Evolutionary conservation across 2,888 invertebrate species (phyloP).

Genomic region (Hanleya hanleyi): DNA sequence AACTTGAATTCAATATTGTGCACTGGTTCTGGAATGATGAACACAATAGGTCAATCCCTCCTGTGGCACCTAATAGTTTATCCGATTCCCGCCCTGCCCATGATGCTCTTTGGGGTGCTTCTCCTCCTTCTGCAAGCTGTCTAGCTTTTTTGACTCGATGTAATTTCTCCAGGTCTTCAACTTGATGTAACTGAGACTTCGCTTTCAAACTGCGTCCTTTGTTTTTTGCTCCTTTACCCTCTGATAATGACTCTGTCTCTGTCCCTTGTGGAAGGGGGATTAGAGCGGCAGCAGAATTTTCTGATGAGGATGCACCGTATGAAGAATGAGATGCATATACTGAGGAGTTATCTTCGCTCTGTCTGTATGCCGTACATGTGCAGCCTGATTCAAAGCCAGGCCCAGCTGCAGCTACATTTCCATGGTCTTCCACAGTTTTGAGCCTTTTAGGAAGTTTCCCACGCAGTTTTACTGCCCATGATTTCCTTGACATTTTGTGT

Average conservation of each 20-base stretch:
- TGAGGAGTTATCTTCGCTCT: conserved; percentile 76
- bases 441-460: conserved; percentile 42
- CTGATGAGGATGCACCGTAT: not conserved
- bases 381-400: conserved; percentile 68
- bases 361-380: conserved; percentile 81
- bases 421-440: not conserved
- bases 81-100: not conserved
- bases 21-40: not conserved
- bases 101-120: not conserved
- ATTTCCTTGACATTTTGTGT: conserved; percentile 41
- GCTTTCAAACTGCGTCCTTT: not conserved
- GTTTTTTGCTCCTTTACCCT: not conserved
- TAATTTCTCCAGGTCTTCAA: not conserved
- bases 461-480: conserved; percentile 57
- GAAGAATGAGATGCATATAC: not conserved
- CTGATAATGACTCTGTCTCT: not conserved
- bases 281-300: too few relatives aligned
- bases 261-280: not conserved
- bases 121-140: not conserved
- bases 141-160: too few relatives aligned
- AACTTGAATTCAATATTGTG: not conserved
- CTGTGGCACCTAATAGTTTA: not conserved
- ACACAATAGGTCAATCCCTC: not conserved
- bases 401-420: not conserved
- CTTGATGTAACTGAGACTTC: not conserved